These are phyloP conservation scores for Gymnosoma rotundatum DNA, from an alignment of 2,888 invertebrate species.

Conservation along the genomic window DNA sequence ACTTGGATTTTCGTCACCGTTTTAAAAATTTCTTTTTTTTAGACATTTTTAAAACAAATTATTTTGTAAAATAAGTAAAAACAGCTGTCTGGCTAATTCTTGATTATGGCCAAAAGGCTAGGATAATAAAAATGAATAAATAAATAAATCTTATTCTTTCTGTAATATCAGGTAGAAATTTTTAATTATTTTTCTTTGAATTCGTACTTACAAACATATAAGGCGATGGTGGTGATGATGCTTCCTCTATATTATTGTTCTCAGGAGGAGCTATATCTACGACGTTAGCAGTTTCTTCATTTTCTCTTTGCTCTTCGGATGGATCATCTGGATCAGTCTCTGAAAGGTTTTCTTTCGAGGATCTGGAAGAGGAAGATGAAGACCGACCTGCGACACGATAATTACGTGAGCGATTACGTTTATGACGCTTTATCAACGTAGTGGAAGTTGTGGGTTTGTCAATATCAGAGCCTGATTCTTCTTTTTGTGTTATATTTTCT, in stretches of 20 bases:
- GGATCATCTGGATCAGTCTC: background rate
- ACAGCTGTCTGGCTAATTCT: too few species aligned
- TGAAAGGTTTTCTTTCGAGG: constrained; percentile 7
- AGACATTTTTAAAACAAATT: too few species aligned
- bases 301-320: constrained; percentile 9
- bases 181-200: background rate
- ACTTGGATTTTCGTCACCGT: too few species aligned
- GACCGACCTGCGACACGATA: constrained; percentile 53
- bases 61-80: too few species aligned
- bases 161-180: too few species aligned
- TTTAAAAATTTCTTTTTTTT: too few species aligned
- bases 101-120: too few species aligned
- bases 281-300: background rate
- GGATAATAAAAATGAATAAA: too few species aligned
- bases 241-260: constrained; percentile 11
- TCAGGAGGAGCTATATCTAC: constrained; percentile 6
- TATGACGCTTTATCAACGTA: constrained; percentile 52
- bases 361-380: constrained; percentile 51
- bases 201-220: constrained; percentile 44
- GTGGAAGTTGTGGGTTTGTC: constrained; percentile 52
- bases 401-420: constrained; percentile 62
- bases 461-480: background rate
- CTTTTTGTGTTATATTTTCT: constrained; percentile 2
- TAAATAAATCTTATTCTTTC: too few species aligned
- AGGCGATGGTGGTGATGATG: constrained; percentile 23